Evolutionary conservation across 2,888 invertebrate species (phyloP).

Genomic region (Lasius fuliginosus): DNA sequence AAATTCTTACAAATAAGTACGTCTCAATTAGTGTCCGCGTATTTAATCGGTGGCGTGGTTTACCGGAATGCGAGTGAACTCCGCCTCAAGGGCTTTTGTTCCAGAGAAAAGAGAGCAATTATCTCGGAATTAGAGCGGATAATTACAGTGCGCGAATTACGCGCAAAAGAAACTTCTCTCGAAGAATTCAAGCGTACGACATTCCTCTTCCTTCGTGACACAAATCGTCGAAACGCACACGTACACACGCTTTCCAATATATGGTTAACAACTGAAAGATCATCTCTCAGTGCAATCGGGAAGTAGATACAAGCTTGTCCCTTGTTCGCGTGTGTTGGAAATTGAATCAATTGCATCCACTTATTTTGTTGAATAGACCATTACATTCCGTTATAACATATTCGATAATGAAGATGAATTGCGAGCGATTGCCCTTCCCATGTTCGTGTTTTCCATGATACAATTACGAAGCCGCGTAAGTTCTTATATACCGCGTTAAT

Average conservation of each 20-base stretch:
- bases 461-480: neutral
- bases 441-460: neutral
- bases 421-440: neutral
- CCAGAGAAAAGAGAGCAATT: conserved; percentile 82
- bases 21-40: conserved; percentile 83
- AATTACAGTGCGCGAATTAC: conserved; percentile 81
- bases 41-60: conserved; percentile 81
- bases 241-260: neutral
- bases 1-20: conserved; percentile 81
- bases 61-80: conserved; percentile 78
- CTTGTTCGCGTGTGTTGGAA: conserved; percentile 5
- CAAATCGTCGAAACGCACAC: conserved; percentile 55
- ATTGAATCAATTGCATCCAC: conserved; percentile 66
- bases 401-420: conserved; percentile 31
- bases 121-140: conserved; percentile 82
- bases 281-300: neutral
- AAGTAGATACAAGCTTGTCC: neutral
- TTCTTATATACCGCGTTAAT: conserved; percentile 53
- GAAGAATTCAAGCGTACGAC: conserved; percentile 59
- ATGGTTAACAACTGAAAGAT: conserved; percentile 31
- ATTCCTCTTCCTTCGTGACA: conserved; percentile 39
- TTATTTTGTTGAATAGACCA: conserved; percentile 26
- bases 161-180: conserved; percentile 69
- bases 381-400: neutral
- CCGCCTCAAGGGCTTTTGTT: conserved; percentile 41